phyloP scores from a whole-genome alignment of 2,888 invertebrate species.

The Erebia epiphron region DNA sequence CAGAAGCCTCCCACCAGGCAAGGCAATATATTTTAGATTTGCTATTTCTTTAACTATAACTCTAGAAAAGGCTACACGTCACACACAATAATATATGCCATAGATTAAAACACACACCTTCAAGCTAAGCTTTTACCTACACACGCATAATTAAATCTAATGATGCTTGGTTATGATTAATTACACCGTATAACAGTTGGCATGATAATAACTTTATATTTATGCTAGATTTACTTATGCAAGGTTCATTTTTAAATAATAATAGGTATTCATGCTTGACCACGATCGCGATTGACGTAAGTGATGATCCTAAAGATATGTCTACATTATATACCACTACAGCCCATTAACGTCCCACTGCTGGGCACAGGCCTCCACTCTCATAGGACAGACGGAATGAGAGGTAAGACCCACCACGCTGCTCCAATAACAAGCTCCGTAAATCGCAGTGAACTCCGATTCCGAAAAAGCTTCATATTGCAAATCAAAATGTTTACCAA shows the following conservation, averaged over 20 bases:
- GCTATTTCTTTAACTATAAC: no score
- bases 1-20: no score
- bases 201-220: conserved; percentile 15
- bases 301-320: not conserved
- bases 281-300: not conserved
- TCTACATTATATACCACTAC: not conserved
- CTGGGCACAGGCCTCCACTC: no score
- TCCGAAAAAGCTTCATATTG: no score
- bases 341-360: no score
- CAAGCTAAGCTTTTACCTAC: conserved; percentile 3
- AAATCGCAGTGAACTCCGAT: no score
- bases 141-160: not conserved
- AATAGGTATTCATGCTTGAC: not conserved
- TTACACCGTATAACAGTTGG: not conserved
- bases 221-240: conserved; percentile 3
- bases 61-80: not conserved
- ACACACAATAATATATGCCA: not conserved
- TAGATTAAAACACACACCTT: not conserved
- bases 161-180: conserved; percentile 1
- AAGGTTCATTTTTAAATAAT: not conserved
- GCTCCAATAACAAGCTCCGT: no score
- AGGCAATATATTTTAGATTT: no score
- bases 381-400: no score
- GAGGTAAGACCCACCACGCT: no score
- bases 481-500: no score